These are phyloP conservation scores for Limnephilus marmoratus DNA, from an alignment of 2,888 invertebrate genomes.

Conservation along the genomic window DNA sequence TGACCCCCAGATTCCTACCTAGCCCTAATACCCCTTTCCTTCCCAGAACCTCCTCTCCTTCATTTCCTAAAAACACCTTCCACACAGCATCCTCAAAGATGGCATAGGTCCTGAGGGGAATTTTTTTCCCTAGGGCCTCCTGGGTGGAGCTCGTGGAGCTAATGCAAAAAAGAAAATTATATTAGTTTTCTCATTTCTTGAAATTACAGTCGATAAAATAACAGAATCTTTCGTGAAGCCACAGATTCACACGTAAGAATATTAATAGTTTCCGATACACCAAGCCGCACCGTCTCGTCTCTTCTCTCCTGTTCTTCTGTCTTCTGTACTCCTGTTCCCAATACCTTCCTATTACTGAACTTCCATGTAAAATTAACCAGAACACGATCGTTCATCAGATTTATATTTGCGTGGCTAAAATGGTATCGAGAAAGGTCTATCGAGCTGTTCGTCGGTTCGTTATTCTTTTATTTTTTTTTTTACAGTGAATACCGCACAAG, in stretches of 20 bases:
- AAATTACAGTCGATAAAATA: not conserved
- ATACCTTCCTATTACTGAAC: conserved; percentile 3
- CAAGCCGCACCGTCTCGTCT: not conserved
- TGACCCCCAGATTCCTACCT: too few species aligned
- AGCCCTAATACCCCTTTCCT: too few species aligned
- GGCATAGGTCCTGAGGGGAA: too few species aligned
- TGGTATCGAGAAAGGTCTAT: not conserved
- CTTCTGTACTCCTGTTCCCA: not conserved
- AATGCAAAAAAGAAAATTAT: too few species aligned
- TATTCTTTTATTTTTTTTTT: too few species aligned
- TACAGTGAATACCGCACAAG: too few species aligned
- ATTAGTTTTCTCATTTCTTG: not conserved
- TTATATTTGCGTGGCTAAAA: conserved; percentile 16
- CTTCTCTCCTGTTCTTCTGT: not conserved
- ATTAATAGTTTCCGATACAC: conserved; percentile 45
- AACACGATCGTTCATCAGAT: conserved; percentile 14
- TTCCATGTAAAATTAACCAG: conserved; percentile 35
- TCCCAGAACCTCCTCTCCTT: too few species aligned
- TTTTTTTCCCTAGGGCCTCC: too few species aligned
- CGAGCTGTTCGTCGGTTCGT: not conserved
- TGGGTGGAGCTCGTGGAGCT: too few species aligned
- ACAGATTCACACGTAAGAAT: conserved; percentile 4
- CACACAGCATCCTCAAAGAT: too few species aligned
- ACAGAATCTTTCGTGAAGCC: not conserved
- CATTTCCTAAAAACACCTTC: too few species aligned